Percentiles rank a stretch among this genome's conserved stretches.
phyloP scores from a whole-genome alignment of 1,140 invertebrate species.

The Matsumurasca onukii region DNA sequence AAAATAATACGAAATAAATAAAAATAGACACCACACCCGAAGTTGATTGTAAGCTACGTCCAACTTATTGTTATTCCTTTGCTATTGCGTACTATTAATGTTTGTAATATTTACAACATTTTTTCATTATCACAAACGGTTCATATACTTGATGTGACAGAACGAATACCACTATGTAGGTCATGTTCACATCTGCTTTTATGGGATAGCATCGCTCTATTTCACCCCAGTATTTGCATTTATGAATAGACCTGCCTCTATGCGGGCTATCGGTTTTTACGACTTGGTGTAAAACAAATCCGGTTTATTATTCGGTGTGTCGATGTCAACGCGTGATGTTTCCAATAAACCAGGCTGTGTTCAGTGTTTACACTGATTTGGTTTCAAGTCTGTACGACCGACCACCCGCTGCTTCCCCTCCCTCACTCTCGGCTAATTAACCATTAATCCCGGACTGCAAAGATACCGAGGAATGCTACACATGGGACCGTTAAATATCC shows the following conservation, averaged over 20 bases:
- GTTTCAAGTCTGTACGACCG: not conserved
- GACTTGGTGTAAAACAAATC: slow-evolving; percentile 12
- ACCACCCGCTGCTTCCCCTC: not conserved
- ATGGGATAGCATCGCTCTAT: not conserved
- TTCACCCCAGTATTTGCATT: not conserved
- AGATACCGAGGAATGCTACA: not conserved
- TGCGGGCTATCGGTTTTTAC: not conserved
- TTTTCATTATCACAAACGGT: too few relatives aligned
- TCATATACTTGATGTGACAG: too few relatives aligned
- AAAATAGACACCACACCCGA: too few relatives aligned
- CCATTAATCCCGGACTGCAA: slow-evolving; percentile 11
- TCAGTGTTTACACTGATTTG: not conserved
- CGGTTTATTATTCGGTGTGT: slow-evolving; percentile 12
- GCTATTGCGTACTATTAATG: too few relatives aligned
- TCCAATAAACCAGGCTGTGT: not conserved
- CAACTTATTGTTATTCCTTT: too few relatives aligned
- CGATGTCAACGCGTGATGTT: not conserved
- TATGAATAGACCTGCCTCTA: not conserved
- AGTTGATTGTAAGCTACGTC: too few relatives aligned
- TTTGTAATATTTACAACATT: too few relatives aligned
- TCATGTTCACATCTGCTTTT: too few relatives aligned
- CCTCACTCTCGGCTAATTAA: slow-evolving; percentile 4
- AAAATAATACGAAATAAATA: too few relatives aligned
- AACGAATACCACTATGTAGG: too few relatives aligned
- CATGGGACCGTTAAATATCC: slow-evolving; percentile 6